Evolutionary conservation across 2,888 invertebrate species (phyloP), one percentile per base, ranked within the genome.

Genomic region (Ellobium chinense): DNA sequence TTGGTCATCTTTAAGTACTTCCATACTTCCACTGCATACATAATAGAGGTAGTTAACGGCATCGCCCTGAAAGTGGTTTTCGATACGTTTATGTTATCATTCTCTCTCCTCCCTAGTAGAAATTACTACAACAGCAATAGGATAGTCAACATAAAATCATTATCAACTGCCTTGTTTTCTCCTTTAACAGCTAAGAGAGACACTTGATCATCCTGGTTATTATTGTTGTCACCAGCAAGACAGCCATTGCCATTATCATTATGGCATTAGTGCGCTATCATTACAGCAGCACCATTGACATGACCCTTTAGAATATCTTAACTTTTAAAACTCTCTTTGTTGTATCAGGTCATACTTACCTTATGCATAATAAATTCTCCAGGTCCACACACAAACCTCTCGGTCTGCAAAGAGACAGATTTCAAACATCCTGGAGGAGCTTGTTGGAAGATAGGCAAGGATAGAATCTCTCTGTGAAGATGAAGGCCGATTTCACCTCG

Each of bases 11-110:
- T 98, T 98, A 90, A 98, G 96, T 65, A 98, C 98, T 94, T 98
- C 98, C 98, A 98, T 98, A 37, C 98, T 98, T 7, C 98, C 98
- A 91, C 98, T 98, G 94, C 97, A 98, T 86, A 98, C 95, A 93
- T 98, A 98, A 94, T 98, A 98, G 89, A 98, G 97, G 92, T 97
- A 97, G 83, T 96, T 96, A 37, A 98, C 95, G 7, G 98, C 98
- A 91, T 98, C 98, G 60, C 98, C 98, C 80, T 80, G 73, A 4
- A 27, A n/a, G 65, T 0, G 39, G n/a, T n/a, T n/a, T n/a, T n/a
- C n/a, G n/a, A n/a, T n/a, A n/a, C n/a, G n/a, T n/a, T n/a, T n/a
- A n/a, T n/a, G n/a, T n/a, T n/a, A n/a, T 54, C 54, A 14, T 9
- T 54, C 54, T 54, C 12, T 54, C 54, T 54, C 18, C 54, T 54